A percentile compares a stretch with the other conserved stretches of the same genome.
phyloP scores from a whole-genome alignment of 2,888 invertebrate species.

The Clepsis dumicolana region DNA sequence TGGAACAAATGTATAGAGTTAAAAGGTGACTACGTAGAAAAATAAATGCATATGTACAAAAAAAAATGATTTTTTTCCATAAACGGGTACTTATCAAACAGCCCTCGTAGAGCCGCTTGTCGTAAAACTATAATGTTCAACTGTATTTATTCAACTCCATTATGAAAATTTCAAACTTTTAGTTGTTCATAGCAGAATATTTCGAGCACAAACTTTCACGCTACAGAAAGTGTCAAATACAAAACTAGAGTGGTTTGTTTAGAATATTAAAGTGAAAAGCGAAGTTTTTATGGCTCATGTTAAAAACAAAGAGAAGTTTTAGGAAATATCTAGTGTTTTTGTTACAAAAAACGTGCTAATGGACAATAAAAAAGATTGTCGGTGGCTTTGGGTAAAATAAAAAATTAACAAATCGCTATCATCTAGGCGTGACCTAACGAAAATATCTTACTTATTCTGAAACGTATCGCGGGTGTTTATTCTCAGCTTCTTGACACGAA shows the following conservation, averaged over 20 bases:
- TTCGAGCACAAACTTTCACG: neutral
- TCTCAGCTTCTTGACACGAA: constrained; percentile 10
- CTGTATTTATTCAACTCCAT: neutral
- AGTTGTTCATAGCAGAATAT: neutral
- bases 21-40: too few species aligned
- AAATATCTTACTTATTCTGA: neutral
- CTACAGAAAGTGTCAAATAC: neutral
- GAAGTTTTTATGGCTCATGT: neutral
- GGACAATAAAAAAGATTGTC: too few species aligned
- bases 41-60: too few species aligned
- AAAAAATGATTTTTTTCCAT: too few species aligned
- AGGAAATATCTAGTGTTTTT: neutral
- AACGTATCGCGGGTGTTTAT: constrained; percentile 1
- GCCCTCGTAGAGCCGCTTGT: too few species aligned
- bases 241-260: neutral
- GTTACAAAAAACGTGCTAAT: neutral
- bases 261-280: neutral
- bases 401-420: neutral
- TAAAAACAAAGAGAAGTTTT: neutral
- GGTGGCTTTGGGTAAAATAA: too few species aligned
- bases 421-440: neutral
- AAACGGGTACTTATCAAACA: too few species aligned
- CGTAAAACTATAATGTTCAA: neutral
- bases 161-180: neutral
- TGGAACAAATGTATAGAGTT: too few species aligned